These are phyloP conservation scores for Hesperia comma DNA, from an alignment of 2,888 invertebrate genomes.

Conservation along the genomic window DNA sequence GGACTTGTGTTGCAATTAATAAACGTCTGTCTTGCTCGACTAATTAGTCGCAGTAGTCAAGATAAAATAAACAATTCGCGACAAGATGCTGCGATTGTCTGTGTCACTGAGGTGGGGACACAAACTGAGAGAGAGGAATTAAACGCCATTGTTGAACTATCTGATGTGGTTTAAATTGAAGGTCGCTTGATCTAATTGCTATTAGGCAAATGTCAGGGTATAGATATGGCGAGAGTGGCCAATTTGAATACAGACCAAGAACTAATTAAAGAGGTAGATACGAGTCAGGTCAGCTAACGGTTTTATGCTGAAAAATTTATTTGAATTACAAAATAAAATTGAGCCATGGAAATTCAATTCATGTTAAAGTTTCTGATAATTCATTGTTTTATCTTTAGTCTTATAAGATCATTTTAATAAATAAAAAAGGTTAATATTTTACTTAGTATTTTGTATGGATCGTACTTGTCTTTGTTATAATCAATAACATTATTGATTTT, in stretches of 20 bases:
- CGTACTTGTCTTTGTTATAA: too few species aligned
- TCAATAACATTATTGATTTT: too few species aligned
- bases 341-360: not conserved
- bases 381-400: too few species aligned
- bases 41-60: slow-evolving; percentile 73
- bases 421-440: too few species aligned
- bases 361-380: not conserved
- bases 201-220: slow-evolving; percentile 34
- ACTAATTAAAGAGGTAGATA: slow-evolving; percentile 20
- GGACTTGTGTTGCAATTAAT: slow-evolving; percentile 79
- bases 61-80: slow-evolving; percentile 68
- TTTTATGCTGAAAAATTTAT: not conserved
- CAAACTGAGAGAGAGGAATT: slow-evolving; percentile 25
- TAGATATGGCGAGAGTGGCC: slow-evolving; percentile 36
- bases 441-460: too few species aligned
- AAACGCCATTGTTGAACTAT: slow-evolving; percentile 30
- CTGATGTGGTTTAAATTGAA: slow-evolving; percentile 34
- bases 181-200: slow-evolving; percentile 34
- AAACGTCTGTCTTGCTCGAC: slow-evolving; percentile 74
- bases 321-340: not conserved
- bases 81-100: slow-evolving; percentile 50
- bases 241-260: slow-evolving; percentile 35
- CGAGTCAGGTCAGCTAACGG: slow-evolving; percentile 14
- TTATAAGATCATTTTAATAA: too few species aligned
- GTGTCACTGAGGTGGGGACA: slow-evolving; percentile 38